phyloP scores from a whole-genome alignment of 2,797 vertebrate genomes.

The Sparus aurata region DNA sequence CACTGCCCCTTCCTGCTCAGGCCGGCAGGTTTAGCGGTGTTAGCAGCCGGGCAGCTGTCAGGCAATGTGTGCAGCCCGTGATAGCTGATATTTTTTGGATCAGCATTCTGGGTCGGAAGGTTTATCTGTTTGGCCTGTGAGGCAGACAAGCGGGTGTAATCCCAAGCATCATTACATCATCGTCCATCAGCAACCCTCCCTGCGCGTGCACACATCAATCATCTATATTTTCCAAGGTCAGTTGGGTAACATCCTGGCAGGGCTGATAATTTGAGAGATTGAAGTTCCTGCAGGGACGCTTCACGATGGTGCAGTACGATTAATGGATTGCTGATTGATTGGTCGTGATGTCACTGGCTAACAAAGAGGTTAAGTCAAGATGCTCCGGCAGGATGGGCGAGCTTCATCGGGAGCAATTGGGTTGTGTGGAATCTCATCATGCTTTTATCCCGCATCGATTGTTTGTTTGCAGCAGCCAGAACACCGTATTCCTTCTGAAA shows the following conservation, averaged over 20 bases:
- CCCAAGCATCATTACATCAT: slow-evolving; percentile 63
- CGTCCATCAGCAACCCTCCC: slow-evolving; percentile 18
- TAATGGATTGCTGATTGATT: slow-evolving; percentile 61
- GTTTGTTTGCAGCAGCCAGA: slow-evolving; percentile 27
- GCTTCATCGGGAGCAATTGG: slow-evolving; percentile 15
- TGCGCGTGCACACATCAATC: slow-evolving; percentile 9
- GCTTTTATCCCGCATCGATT: slow-evolving; percentile 25
- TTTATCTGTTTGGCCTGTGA: slow-evolving; percentile 60
- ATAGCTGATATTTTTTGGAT: slow-evolving; percentile 49
- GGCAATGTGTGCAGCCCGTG: slow-evolving; percentile 38
- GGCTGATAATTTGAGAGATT: slow-evolving; percentile 64
- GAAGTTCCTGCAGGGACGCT: slow-evolving; percentile 33
- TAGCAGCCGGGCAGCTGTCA: slow-evolving; percentile 17
- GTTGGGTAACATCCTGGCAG: slow-evolving; percentile 60
- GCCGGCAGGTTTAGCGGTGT: slow-evolving; percentile 39
- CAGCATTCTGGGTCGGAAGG: slow-evolving; percentile 9
- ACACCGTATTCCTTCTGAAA: slow-evolving; percentile 14
- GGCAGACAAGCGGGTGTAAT: slow-evolving; percentile 59
- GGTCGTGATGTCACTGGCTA: slow-evolving; percentile 35
- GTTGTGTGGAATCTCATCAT: slow-evolving; percentile 9
- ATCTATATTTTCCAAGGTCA: slow-evolving; percentile 64
- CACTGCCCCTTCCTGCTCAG: slow-evolving; percentile 45
- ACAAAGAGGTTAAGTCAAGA: slow-evolving; percentile 43
- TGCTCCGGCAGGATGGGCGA: slow-evolving; percentile 12
- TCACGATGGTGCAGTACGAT: slow-evolving; percentile 31